Percentiles rank a stretch among this genome's conserved stretches.
Conservation (phyloP, 2,113 vertebrate genomes). For the Hemiscyllium ocellatum region DNA sequence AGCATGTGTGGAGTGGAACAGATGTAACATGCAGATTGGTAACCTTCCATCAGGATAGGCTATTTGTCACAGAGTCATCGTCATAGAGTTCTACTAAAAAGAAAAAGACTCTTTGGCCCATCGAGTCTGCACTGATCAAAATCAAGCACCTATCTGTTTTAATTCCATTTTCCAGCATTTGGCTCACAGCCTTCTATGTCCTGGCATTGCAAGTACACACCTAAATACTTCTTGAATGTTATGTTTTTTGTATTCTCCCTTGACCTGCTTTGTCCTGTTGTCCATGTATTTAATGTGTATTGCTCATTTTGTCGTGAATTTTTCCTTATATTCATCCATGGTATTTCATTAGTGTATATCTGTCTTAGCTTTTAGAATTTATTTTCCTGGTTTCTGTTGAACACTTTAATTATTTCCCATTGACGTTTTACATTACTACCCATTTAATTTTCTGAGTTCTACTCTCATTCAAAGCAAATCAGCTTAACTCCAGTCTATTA, state of each 20-base stretch:
- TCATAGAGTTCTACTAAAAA: no score
- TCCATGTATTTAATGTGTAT: neutral
- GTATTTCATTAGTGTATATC: neutral
- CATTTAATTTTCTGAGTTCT: neutral
- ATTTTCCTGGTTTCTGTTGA: neutral
- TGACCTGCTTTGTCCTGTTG: neutral
- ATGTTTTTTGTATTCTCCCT: neutral
- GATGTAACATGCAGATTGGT: neutral
- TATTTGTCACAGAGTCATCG: no score
- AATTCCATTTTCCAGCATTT: no score
- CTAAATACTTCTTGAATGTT: no score
- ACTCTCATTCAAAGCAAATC: neutral
- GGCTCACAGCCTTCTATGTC: no score
- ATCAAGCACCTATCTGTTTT: no score
- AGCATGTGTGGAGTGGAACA: neutral
- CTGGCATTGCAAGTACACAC: no score
- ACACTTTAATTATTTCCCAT: neutral
- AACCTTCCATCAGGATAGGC: neutral
- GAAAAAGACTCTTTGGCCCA: no score
- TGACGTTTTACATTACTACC: neutral
- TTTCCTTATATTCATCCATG: neutral
- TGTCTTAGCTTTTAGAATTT: no score
- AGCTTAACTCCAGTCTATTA: neutral
- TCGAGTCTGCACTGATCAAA: no score
- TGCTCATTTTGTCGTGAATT: neutral